Base-by-base conservation (phyloP, 1,140 invertebrate genomes). In the Drosophila tristis region DNA sequence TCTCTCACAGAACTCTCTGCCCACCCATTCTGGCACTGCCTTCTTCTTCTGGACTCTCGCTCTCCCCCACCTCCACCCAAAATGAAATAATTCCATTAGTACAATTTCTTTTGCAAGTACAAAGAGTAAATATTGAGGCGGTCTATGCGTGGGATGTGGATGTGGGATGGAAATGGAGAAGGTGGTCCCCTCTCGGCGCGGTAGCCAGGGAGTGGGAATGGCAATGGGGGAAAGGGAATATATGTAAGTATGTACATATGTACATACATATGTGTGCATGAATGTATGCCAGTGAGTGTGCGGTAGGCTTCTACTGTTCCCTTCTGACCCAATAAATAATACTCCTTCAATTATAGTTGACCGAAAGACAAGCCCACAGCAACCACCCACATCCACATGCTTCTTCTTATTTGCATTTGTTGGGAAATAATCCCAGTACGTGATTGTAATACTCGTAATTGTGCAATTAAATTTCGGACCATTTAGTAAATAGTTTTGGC, bases 91-190 rank as follows among this genome's bases (percentile, higher is more conserved):
- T 91, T 91, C 90, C 90, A 91, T 91, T 91, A 91, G 90, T 90
- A 84, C 85, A 90, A 91, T 91, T 91, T 91, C 85, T 91, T 91
- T 91, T 91, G 82, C 90, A 91, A 91, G 89, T 82, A 91, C 90
- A 91, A 84, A 91, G 85, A 91, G 76, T 84, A 91, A 91, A 91
- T 91, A 91, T 87, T 82, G 71, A 78, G 61, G 47, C 35, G 54
- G 43, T 74, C 71, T 65, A 70, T 72, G 59, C 9, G 11, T 35
- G 31, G 35, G 50, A 15, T 15, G 15, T 25, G 15, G 31, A 20
- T 13, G 48, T 42, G 45, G 39, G 25, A 11, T 9, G 47, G 20
- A 7, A 9, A 9, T 15, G 29, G 11, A 2, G 45, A 13, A 7
- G 53, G 54, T 20, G 20, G 1, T 20, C 20, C 20, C 20, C 20